Evolutionary conservation across 2,797 vertebrate species (phyloP), one percentile per base, ranked within the genome.

Genomic region (Sylvia borin): DNA sequence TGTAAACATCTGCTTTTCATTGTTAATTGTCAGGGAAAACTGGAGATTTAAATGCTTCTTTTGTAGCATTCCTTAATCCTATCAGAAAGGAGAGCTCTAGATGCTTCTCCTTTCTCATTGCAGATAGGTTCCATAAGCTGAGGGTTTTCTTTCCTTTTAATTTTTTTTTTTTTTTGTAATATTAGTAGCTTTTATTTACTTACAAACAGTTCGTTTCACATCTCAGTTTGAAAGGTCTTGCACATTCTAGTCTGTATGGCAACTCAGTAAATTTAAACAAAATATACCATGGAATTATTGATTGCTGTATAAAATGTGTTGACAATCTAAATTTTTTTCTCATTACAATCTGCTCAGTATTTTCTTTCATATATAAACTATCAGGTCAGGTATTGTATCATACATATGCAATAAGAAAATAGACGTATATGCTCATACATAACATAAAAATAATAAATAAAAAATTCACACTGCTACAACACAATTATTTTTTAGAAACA

Each of bases 1-100:
- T 98, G 97, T 98, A 98, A 98, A 98, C 97, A 98, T 98, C 98
- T 98, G 98, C 93, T 98, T 98, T 98, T 98, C 96, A 97, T 98
- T 98, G 97, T 98, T 98, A 98, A 98, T 98, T 98, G 97, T 98
- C 96, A 97, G 92, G 94, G 95, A 97, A 97, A 97, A 97, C 91
- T 95, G 89, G 96, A 88, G 89, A 97, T 97, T 97, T 97, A 97
- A 97, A 97, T 96, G 92, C 92, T 96, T 90, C 95, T 97, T 97
- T 97, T 97, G 96, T 96, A 97, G 95, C 94, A 48, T 94, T 97
- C 95, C 92, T 94, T 97, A 98, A 98, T 98, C 94, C 92, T 97
- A 94, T 97, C 96, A 97, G 95, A 96, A 97, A 97, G 91, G 97
- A 93, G 92, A 97, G 85, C 96, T 95, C 62, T 90, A 89, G 94